phyloP scores from a whole-genome alignment of 2,113 vertebrate species.

The Hiodon alosoides region DNA sequence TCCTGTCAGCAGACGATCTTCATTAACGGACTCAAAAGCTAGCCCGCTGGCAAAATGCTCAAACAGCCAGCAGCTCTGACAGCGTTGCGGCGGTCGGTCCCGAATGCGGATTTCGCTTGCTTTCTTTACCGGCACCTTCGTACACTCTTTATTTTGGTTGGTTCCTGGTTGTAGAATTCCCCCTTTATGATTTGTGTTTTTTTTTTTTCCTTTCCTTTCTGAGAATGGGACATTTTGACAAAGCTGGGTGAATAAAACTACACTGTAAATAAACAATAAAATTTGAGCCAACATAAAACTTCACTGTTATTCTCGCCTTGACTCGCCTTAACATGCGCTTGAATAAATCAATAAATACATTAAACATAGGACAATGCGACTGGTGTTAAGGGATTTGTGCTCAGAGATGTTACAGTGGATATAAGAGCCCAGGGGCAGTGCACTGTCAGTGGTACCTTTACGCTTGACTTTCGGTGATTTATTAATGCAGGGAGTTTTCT shows the following conservation, averaged over 20 bases:
- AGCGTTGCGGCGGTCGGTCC: constrained; percentile 18
- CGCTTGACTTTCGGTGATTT: background rate
- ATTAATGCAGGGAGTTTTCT: background rate
- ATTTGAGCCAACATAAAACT: background rate
- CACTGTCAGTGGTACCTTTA: background rate
- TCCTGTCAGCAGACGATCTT: constrained; percentile 56
- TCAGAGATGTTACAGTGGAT: background rate
- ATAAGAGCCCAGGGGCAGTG: background rate
- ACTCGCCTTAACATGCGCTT: no score
- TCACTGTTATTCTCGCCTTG: no score
- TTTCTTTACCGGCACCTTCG: constrained; percentile 46
- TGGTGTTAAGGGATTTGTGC: no score
- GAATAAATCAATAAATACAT: constrained; percentile 8
- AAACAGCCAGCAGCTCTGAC: constrained; percentile 48
- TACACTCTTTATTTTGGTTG: constrained; percentile 52
- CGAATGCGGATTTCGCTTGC: constrained; percentile 9
- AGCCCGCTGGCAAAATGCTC: constrained; percentile 42
- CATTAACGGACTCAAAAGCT: constrained; percentile 54
- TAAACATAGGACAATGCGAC: background rate
- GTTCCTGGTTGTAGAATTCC: constrained; percentile 38
- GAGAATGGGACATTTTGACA: constrained; percentile 2
- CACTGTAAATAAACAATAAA: background rate
- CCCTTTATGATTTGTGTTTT: constrained; percentile 28
- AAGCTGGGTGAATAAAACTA: constrained; percentile 43
- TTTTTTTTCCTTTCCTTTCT: background rate